Evolutionary conservation across 1,140 invertebrate species (phyloP).

Genomic region (Pomacea maculata): DNA sequence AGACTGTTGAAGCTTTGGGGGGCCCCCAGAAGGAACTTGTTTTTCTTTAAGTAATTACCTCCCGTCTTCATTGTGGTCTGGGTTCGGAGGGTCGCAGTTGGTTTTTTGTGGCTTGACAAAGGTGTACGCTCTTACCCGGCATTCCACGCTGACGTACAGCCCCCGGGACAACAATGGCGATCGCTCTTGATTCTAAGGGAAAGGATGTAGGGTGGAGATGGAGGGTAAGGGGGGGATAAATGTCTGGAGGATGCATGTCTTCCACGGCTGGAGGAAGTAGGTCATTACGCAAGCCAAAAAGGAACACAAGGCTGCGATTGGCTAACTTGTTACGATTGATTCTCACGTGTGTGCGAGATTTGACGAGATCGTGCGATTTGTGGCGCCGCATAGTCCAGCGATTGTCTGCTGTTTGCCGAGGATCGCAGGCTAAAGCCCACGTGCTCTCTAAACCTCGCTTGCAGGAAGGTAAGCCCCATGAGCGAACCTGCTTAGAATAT

Average conservation of each 20-base stretch:
- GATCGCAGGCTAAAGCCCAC: too few species aligned
- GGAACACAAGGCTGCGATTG: neutral
- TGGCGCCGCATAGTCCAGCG: neutral
- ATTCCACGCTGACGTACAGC: neutral
- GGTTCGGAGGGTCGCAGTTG: neutral
- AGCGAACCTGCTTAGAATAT: too few species aligned
- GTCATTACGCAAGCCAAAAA: neutral
- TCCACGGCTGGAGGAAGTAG: neutral
- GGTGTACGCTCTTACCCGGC: neutral
- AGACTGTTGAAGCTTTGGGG: neutral
- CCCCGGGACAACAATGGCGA: neutral
- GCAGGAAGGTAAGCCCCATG: too few species aligned
- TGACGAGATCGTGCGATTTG: neutral
- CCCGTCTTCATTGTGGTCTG: neutral
- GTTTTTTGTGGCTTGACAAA: neutral
- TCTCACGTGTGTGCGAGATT: conserved; percentile 6
- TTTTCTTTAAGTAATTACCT: conserved; percentile 8
- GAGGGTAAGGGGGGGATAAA: neutral
- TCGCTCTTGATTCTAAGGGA: neutral
- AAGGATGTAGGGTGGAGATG: neutral
- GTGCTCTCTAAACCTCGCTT: too few species aligned
- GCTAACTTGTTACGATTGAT: neutral
- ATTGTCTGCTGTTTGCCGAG: neutral
- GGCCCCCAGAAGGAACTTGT: neutral
- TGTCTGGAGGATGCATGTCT: neutral